Base-by-base conservation (phyloP, 2,113 vertebrate genomes). In the Passer domesticus region DNA sequence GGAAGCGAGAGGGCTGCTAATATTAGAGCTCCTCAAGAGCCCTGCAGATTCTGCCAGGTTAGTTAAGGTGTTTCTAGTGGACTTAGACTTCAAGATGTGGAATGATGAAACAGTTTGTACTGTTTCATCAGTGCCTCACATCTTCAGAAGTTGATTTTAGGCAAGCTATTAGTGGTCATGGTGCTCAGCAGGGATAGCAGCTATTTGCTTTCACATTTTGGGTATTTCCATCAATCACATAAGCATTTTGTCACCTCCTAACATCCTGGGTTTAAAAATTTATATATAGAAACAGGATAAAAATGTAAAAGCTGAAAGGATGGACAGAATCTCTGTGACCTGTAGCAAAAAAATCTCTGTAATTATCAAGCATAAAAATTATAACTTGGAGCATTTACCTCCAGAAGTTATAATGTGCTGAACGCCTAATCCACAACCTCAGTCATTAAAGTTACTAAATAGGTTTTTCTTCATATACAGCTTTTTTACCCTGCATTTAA, bases 81-180 rank as follows among this genome's bases (percentile, higher is more conserved):
- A 89, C 84, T 89, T 83, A 85, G 41, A 55, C 59, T 93, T 94
- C 87, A 87, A 95, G 63, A 81, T 23, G 17, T 78, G 88, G 90
- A 93, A 93, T 97, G 95, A 97, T 96, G 95, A 96, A 97, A 96
- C 56, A 69, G 46, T 95, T 78, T 60, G 76, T 28, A n/a, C 63
- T 75, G 84, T 97, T 97, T 96, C 96, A 96, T 97, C 91, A 97
- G 82, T 58, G 63, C 63, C 58, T 94, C 88, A 58, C 89, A 44
- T 95, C 82, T 95, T 85, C 63, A 89, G 60, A 95, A 59, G 31
- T 0, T 81, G 77, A 82, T 94, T 83, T 92, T 85, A 52, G 55
- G 50, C 68, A 67, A 77, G 41, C 56, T 84, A 9, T 92, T 94
- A 87, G 60, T 53, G 66, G 59, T 75, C 28, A 31, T 49, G 56